Base-by-base conservation (phyloP, 2,888 invertebrate species). In the Lacanobia oleracea region DNA sequence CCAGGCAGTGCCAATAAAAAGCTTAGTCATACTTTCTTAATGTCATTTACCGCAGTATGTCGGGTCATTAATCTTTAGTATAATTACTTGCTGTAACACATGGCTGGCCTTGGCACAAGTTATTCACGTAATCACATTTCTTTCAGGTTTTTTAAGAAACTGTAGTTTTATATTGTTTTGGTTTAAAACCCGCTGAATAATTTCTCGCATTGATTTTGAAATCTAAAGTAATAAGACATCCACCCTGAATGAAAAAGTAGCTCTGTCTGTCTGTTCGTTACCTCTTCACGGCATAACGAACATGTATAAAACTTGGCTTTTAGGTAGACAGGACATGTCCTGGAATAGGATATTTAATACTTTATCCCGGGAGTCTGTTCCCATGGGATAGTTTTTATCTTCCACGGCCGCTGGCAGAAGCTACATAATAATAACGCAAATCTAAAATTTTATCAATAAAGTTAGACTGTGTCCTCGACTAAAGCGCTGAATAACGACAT, bases 1-100 rank as follows among this genome's bases (percentile, higher is more conserved):
- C 75, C 45, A 75, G 69, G 43, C 53, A 27, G 8, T 37, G 40
- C 56, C 56, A 51, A 54, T 61, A 79, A 64, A 80, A 67, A 61
- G 56, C 65, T 59, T 59, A 54, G 57, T 71, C 77, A 75, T 68
- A 14, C n/a, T 60, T 62, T 56, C 68, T 63, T 59, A 43, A 62
- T 68, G 50, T 53, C 27, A 54, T 67, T 57, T 37, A 75, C 51
- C 64, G 45, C 65, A 66, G 59, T 66, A 23, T 62, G 57, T 68
- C 56, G 10, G 23, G 23, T 65, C 75, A 78, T 80, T 68, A 80
- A 78, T 75, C 68, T 61, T 80, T 14, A 43, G n/a, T 59, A 57
- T 72, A 77, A 79, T 77, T 78, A 69, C 63, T 37, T 50, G 48
- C 27, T 23, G 70, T 63, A 72, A 64, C 51, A 53, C 43, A 48